Conservation (phyloP, 2,113 vertebrate genomes). For the Stegastes partitus region DNA sequence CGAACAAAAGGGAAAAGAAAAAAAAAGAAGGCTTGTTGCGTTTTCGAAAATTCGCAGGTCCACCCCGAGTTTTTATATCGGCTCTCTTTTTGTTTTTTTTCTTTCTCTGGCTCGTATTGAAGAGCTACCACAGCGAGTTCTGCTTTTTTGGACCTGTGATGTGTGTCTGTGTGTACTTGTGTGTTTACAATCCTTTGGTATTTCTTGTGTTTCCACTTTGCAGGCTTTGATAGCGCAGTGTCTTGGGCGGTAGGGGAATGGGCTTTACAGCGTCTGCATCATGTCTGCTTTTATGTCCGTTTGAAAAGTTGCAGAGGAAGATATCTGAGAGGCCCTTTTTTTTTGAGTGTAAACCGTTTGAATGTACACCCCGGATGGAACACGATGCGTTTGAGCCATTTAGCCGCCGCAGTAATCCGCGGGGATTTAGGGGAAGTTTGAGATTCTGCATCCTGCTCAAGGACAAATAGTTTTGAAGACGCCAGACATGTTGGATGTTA, state of each 20-base stretch:
- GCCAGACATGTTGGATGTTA: not conserved
- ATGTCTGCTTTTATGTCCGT: slow-evolving; percentile 66
- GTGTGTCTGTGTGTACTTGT: slow-evolving; percentile 38
- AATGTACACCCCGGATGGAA: slow-evolving; percentile 51
- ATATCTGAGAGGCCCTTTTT: slow-evolving; percentile 50
- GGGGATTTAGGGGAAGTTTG: slow-evolving; percentile 22
- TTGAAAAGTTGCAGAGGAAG: slow-evolving; percentile 59
- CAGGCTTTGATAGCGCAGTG: slow-evolving; percentile 67
- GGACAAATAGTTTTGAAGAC: slow-evolving; percentile 39
- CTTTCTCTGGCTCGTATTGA: slow-evolving; percentile 25
- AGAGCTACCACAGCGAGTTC: slow-evolving; percentile 47
- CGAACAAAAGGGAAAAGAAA: too few relatives aligned
- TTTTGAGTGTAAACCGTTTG: slow-evolving; percentile 44
- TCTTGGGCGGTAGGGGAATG: slow-evolving; percentile 61
- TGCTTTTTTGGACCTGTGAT: slow-evolving; percentile 67
- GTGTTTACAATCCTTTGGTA: slow-evolving; percentile 70
- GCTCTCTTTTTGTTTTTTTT: not conserved
- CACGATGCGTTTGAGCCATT: slow-evolving; percentile 29
- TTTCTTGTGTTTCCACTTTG: slow-evolving; percentile 70
- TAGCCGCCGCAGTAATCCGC: slow-evolving; percentile 31
- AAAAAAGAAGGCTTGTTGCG: not conserved
- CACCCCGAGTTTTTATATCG: slow-evolving; percentile 19
- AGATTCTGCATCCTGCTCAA: slow-evolving; percentile 31
- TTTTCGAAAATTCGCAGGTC: slow-evolving; percentile 11
- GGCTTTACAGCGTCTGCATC: slow-evolving; percentile 54